phyloP scores from a whole-genome alignment of 2,797 vertebrate genomes.

The Intellagama lesueurii region DNA sequence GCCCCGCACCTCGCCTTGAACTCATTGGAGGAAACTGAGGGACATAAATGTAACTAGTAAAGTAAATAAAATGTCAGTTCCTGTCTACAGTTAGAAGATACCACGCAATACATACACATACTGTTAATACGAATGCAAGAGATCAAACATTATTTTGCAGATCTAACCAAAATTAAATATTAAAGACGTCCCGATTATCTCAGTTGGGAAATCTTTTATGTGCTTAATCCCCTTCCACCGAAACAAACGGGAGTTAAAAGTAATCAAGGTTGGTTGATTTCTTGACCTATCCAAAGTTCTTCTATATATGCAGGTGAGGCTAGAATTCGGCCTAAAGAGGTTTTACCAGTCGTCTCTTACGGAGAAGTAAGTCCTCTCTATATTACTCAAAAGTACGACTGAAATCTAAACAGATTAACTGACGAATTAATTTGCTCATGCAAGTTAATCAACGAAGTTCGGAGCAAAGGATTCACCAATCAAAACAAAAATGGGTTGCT shows the following conservation, averaged over 20 bases:
- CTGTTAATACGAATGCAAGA: not conserved
- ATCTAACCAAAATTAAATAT: not conserved
- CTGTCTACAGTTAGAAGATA: too few species aligned
- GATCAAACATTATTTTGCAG: not conserved
- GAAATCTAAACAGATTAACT: not conserved
- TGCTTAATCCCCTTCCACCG: not conserved
- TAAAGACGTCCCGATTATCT: not conserved
- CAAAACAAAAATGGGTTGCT: not conserved
- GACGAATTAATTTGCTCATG: not conserved
- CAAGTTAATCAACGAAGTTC: too few species aligned
- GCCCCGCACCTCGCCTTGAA: too few species aligned
- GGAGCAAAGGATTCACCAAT: not conserved
- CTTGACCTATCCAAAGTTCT: not conserved
- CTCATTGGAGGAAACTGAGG: too few species aligned
- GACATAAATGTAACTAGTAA: not conserved
- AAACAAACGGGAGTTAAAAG: not conserved
- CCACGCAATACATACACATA: too few species aligned
- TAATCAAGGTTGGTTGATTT: not conserved
- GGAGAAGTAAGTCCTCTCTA: not conserved
- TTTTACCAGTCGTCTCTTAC: not conserved
- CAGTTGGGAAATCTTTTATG: not conserved
- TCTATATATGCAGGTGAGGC: too few species aligned
- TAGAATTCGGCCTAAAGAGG: not conserved
- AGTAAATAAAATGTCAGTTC: too few species aligned
- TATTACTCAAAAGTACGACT: not conserved